Base-by-base conservation (phyloP, 2,888 invertebrate species). In the Monoplex corrugatus region DNA sequence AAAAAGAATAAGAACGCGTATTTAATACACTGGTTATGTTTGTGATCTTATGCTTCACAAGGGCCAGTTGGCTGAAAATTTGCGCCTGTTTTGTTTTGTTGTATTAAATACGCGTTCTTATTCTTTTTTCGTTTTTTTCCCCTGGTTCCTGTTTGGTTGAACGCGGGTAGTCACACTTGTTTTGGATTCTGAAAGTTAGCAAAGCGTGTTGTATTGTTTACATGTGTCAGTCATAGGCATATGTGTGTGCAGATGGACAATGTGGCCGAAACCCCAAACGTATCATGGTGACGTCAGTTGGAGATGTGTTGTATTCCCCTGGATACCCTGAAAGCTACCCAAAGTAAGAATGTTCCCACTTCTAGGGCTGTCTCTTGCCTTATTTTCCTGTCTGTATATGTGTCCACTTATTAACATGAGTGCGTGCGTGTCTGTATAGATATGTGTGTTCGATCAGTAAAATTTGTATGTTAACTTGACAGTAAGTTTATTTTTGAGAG, bases 211-310 rank as follows among this genome's bases (percentile, higher is more conserved):
- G 16, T 16, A 38, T 78, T 78, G 38, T 35, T 3, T n/a, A 23
- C 32, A 3, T 45, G 16, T 28, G 1, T 28, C 44, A 35, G 28
- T 6, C 6, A n/a, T 2, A 8, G 16, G n/a, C 38, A 6, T 28
- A 2, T 50, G 32, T 32, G 23, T 6, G 16, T 45, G 23, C 82
- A 87, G 87, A 82, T 57, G n/a, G 57, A 8, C 32, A n/a, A 2
- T 87, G 87, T n/a, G 23, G 38, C n/a, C 38, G 45, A 23, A 38
- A 19, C 28, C 57, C 50, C 13, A 16, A 32, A 3, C 28, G 43
- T 19, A 87, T 87, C 35, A n/a, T 82, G 32, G 87, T 87, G 63
- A 87, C 87, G 63, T 87, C 87, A 43, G 28, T 82, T 10, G 87
- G 87, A 40, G 78, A 57, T 2, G 63, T 82, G 8, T 44, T 87